phyloP scores from a whole-genome alignment of 2,797 vertebrate genomes.

The Brachymystax lenok region DNA sequence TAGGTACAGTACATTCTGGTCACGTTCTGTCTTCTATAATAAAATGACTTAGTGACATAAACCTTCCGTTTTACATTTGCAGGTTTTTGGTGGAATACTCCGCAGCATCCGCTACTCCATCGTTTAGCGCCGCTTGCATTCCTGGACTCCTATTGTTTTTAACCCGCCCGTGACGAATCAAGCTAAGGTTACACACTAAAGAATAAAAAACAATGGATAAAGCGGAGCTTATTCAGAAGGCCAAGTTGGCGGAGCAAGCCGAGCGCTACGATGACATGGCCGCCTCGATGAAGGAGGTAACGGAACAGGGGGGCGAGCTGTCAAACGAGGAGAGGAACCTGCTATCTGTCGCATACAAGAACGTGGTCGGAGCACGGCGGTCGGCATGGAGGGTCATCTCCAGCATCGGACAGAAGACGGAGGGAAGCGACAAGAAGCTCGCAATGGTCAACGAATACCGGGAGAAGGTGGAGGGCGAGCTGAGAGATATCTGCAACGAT shows the following conservation, averaged over 20 bases:
- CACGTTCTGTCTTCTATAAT: not conserved
- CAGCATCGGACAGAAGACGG: slow-evolving; percentile 87
- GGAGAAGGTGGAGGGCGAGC: slow-evolving; percentile 89
- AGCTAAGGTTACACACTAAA: not conserved
- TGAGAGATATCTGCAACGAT: slow-evolving; percentile 87
- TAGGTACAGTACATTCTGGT: not conserved
- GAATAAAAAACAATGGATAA: slow-evolving; percentile 81
- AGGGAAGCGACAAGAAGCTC: slow-evolving; percentile 84
- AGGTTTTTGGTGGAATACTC: slow-evolving; percentile 42
- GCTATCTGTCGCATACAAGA: slow-evolving; percentile 97
- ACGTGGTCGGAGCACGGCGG: slow-evolving; percentile 90
- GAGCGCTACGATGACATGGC: slow-evolving; percentile 99
- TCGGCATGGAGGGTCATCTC: slow-evolving; percentile 95
- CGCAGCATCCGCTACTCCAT: slow-evolving; percentile 18
- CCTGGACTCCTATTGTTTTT: slow-evolving; percentile 33
- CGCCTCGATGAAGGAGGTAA: slow-evolving; percentile 90
- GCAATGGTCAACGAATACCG: slow-evolving; percentile 87
- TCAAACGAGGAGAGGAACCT: slow-evolving; percentile 96
- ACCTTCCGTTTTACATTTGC: slow-evolving; percentile 19
- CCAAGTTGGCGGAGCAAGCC: slow-evolving; percentile 95
- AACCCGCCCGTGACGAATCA: slow-evolving; percentile 34
- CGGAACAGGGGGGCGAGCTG: slow-evolving; percentile 85
- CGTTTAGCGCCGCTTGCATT: slow-evolving; percentile 13
- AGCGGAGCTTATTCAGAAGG: slow-evolving; percentile 87
- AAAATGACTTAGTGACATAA: not conserved